Conservation (phyloP, 2,797 vertebrate species). For the Cheracebus regulus region DNA sequence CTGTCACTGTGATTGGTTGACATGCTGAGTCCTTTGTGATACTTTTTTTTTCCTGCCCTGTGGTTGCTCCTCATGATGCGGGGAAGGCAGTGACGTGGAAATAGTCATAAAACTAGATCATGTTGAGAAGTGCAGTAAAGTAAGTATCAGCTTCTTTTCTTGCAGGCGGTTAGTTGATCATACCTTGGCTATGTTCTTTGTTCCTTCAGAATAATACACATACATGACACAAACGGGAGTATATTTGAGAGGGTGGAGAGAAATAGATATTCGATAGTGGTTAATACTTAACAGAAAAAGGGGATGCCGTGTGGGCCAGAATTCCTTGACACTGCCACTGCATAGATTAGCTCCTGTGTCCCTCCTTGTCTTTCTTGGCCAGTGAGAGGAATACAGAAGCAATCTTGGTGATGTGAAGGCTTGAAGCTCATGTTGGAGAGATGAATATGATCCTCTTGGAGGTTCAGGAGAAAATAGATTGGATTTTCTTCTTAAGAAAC, state of each 20-base stretch:
- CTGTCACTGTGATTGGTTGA: neutral
- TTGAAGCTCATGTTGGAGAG: neutral
- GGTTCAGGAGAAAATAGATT: neutral
- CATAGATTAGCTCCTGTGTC: neutral
- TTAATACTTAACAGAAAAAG: neutral
- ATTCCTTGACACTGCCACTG: neutral
- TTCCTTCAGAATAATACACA: neutral
- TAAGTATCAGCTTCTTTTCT: constrained; percentile 15
- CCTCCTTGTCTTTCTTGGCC: neutral
- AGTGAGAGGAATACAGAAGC: neutral
- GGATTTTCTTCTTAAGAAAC: neutral
- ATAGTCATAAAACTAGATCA: constrained; percentile 46
- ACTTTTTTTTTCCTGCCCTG: constrained; percentile 28
- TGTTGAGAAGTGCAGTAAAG: constrained; percentile 30
- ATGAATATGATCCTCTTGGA: neutral
- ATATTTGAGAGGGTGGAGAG: neutral
- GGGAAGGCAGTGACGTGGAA: constrained; percentile 12
- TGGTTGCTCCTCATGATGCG: constrained; percentile 18
- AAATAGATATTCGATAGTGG: neutral
- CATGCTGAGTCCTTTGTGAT: constrained; percentile 17
- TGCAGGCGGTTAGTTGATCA: neutral
- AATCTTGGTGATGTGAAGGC: neutral
- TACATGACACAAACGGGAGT: neutral
- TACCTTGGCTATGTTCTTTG: neutral
- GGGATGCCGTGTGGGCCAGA: neutral